These are phyloP conservation scores for Fistularia tabacaria DNA, from an alignment of 2,797 vertebrate species.

Conservation along the genomic window DNA sequence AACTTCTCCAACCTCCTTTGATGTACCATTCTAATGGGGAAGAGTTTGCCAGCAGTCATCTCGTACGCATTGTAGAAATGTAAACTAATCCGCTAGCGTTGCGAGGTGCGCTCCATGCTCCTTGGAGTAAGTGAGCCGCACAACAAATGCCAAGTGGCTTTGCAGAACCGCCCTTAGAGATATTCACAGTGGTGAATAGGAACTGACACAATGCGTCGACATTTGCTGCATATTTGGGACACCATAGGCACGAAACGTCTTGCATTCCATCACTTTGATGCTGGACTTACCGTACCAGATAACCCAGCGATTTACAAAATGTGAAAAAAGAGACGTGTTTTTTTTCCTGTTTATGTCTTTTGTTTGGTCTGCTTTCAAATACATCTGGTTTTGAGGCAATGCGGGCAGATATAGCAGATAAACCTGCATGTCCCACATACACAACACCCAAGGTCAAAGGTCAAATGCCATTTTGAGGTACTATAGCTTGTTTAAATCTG, in stretches of 20 bases:
- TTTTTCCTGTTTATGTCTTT: too few species aligned
- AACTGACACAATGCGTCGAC: constrained; percentile 24
- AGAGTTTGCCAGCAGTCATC: constrained; percentile 72
- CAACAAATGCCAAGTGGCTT: constrained; percentile 47
- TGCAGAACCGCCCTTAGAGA: constrained; percentile 43
- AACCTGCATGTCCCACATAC: too few species aligned
- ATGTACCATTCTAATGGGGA: constrained; percentile 77
- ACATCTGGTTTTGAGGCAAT: too few species aligned
- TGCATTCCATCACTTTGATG: constrained; percentile 11
- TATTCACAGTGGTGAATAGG: constrained; percentile 27
- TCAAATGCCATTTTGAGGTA: too few species aligned
- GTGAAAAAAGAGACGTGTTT: too few species aligned
- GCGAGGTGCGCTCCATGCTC: constrained; percentile 62
- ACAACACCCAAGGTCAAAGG: too few species aligned
- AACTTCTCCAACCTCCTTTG: constrained; percentile 76
- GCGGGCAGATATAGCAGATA: too few species aligned
- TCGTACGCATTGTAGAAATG: constrained; percentile 66
- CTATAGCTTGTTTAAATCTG: too few species aligned
- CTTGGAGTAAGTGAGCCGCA: constrained; percentile 46
- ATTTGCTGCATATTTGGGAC: constrained; percentile 36
- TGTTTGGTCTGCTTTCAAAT: too few species aligned
- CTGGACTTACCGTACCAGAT: constrained; percentile 4
- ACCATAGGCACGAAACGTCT: constrained; percentile 8
- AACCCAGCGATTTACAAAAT: neutral
- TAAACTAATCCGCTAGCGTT: constrained; percentile 66